Evolutionary conservation across 2,113 vertebrate genomes (phyloP).

Genomic region (Onychorhynchus coronatus): DNA sequence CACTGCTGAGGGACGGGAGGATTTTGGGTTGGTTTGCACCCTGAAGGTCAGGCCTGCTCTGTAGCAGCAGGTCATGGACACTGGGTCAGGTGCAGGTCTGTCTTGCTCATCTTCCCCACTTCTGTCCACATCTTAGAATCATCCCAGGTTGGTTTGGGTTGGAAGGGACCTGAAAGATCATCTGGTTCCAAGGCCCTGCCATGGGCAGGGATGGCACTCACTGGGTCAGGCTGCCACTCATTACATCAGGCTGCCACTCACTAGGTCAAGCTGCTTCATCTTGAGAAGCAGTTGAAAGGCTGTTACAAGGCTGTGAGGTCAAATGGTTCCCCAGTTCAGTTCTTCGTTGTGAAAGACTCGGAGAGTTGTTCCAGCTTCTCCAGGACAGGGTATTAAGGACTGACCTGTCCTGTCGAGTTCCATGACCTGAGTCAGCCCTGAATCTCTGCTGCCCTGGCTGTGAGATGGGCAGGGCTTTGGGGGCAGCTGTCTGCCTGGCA

Average conservation of each 20-base stretch:
- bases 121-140: neutral
- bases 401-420: neutral
- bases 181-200: neutral
- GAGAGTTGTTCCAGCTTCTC: neutral
- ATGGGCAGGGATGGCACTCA: neutral
- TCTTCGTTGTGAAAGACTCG: neutral
- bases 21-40: neutral
- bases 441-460: neutral
- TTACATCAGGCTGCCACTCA: neutral
- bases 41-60: neutral
- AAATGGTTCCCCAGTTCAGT: neutral
- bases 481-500: neutral
- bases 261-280: neutral
- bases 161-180: neutral
- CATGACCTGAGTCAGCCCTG: accelerated
- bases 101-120: neutral
- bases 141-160: neutral
- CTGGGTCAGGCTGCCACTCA: too few species aligned
- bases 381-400: neutral
- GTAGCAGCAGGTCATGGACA: neutral
- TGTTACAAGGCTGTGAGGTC: neutral
- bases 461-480: neutral
- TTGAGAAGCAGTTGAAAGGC: neutral
- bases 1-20: neutral
- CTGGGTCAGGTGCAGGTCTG: neutral